A percentile compares a stretch with the other conserved stretches of the same genome.
phyloP scores from a whole-genome alignment of 2,113 vertebrate species.

The Merops nubicus region DNA sequence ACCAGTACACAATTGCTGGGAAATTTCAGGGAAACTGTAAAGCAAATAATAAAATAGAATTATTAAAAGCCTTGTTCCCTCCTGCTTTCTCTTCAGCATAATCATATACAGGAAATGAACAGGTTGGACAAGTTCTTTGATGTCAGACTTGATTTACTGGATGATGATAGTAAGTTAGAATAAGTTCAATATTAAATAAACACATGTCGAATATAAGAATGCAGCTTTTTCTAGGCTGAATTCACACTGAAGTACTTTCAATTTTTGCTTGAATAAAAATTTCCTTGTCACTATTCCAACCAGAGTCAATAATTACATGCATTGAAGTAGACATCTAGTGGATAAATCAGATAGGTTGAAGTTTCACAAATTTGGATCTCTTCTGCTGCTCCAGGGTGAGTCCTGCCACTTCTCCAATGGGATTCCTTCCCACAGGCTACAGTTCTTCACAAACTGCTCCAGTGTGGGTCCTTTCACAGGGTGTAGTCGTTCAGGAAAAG shows the following conservation, averaged over 20 bases:
- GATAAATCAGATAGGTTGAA: background rate
- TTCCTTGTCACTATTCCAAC: background rate
- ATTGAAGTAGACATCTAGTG: background rate
- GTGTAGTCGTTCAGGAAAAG: too few species aligned
- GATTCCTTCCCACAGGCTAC: too few species aligned
- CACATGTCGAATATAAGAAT: background rate
- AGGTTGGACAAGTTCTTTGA: background rate
- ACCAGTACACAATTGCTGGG: too few species aligned
- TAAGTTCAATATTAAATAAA: background rate
- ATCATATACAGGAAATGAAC: too few species aligned
- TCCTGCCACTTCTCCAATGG: too few species aligned
- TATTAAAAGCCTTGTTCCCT: background rate
- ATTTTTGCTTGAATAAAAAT: background rate
- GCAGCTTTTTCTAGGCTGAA: background rate
- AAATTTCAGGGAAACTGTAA: background rate
- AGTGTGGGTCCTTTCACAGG: too few species aligned
- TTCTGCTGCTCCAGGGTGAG: too few species aligned
- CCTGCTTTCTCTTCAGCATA: too few species aligned
- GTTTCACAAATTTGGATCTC: background rate
- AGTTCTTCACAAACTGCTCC: too few species aligned
- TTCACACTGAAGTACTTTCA: background rate
- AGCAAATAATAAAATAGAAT: background rate
- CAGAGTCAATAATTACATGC: background rate
- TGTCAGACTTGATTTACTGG: background rate
- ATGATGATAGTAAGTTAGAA: background rate